Evolutionary conservation across 2,113 vertebrate species (phyloP).

Genomic region (Podiceps cristatus): DNA sequence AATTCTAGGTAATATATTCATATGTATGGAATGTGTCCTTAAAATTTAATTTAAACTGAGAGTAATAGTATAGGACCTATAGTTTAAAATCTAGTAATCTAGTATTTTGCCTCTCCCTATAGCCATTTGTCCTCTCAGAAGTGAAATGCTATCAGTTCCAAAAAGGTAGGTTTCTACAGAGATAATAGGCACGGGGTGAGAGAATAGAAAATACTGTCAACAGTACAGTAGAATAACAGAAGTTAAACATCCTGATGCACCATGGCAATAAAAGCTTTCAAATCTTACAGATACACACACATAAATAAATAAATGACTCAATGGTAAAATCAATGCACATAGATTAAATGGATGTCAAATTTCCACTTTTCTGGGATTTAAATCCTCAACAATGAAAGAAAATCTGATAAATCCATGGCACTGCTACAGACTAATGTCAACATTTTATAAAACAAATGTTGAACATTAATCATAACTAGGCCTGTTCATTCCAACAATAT

Average conservation of each 20-base stretch:
- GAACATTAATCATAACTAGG: not conserved
- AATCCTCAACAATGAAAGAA: not conserved
- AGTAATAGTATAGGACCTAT: not conserved
- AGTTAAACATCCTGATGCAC: not conserved
- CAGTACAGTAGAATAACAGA: not conserved
- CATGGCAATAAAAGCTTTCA: not conserved
- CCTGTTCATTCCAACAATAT: not conserved
- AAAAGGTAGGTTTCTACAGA: not conserved
- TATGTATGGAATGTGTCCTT: not conserved
- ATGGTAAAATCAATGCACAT: not conserved
- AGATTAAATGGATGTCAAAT: not conserved
- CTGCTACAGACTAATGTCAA: not conserved
- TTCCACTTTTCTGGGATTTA: not conserved
- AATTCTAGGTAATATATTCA: not conserved
- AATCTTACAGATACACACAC: not conserved
- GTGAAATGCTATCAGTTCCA: not conserved
- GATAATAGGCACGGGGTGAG: fast-evolving
- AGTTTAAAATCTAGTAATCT: not conserved
- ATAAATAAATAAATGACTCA: not conserved
- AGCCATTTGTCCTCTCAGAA: not conserved
- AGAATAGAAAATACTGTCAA: not conserved
- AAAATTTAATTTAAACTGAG: not conserved
- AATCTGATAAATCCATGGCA: not conserved
- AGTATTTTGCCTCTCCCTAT: not conserved
- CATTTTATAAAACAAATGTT: not conserved